phyloP scores from a whole-genome alignment of 2,888 invertebrate species.

The Sminthurides aquaticus region DNA sequence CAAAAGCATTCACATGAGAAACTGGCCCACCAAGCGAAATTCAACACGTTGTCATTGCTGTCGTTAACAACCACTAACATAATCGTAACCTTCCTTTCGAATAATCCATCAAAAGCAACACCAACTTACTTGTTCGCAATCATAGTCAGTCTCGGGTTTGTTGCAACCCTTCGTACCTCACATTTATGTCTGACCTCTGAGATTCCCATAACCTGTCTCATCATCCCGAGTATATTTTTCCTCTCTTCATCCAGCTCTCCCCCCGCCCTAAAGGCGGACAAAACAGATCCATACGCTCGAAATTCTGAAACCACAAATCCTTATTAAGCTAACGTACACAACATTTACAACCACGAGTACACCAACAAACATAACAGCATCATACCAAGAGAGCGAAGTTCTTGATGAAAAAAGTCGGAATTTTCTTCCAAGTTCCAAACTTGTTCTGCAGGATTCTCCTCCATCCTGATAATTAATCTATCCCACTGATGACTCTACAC shows the following conservation, averaged over 20 bases:
- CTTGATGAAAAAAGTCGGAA: slow-evolving; percentile 14
- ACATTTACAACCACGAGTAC: not conserved
- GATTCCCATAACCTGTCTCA: slow-evolving; percentile 30
- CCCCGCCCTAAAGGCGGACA: slow-evolving; percentile 34
- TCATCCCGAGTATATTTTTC: slow-evolving; percentile 21
- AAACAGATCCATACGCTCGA: slow-evolving; percentile 21
- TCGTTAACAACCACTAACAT: no score
- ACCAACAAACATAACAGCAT: no score
- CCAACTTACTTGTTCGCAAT: slow-evolving; percentile 35
- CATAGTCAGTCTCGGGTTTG: slow-evolving; percentile 27
- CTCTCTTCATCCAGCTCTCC: slow-evolving; percentile 35
- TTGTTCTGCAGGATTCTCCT: slow-evolving; percentile 4
- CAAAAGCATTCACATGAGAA: no score
- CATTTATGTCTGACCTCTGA: slow-evolving; percentile 37
- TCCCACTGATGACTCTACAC: no score
- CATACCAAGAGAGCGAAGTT: slow-evolving; percentile 19
- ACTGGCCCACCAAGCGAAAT: no score
- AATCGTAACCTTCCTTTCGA: not conserved
- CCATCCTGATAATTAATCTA: not conserved
- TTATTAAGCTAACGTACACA: not conserved
- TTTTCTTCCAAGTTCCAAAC: slow-evolving; percentile 12
- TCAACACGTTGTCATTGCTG: no score
- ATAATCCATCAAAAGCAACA: not conserved
- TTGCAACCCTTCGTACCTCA: slow-evolving; percentile 34
- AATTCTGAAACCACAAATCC: slow-evolving; percentile 30